Conservation (phyloP, 1,140 invertebrate genomes). For the Nephila pilipes region DNA sequence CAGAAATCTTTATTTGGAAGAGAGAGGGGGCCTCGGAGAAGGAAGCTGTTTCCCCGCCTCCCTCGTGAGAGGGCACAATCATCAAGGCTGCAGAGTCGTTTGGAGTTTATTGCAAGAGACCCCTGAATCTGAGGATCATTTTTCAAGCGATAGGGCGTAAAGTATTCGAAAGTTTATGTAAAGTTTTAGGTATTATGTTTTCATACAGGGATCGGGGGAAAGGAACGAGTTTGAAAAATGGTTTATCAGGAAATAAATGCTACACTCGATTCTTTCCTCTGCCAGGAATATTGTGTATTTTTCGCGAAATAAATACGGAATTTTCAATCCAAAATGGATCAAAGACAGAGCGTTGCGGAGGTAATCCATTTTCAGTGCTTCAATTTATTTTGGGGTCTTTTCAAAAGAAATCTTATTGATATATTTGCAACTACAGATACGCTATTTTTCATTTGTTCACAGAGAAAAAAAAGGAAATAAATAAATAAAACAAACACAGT, state of each 20-base stretch:
- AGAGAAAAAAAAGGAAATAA: too few relatives aligned
- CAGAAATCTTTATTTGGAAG: constrained; percentile 13
- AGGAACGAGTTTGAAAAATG: neutral
- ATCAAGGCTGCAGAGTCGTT: neutral
- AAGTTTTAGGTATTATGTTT: neutral
- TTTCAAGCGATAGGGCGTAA: neutral
- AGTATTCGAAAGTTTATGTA: neutral
- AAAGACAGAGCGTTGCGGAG: neutral
- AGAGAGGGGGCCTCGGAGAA: neutral
- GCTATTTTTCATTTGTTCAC: too few relatives aligned
- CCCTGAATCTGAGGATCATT: neutral
- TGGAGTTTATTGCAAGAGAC: neutral
- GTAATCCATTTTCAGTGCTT: neutral
- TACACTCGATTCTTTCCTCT: neutral
- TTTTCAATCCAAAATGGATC: neutral
- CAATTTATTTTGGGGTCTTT: too few relatives aligned
- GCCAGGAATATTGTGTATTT: neutral
- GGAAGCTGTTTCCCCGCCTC: neutral
- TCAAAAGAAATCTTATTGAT: too few relatives aligned
- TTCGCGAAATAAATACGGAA: neutral
- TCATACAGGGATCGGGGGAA: neutral
- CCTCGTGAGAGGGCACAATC: neutral
- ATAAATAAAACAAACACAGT: too few relatives aligned
- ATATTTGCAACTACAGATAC: too few relatives aligned
- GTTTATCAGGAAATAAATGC: constrained; percentile 1